Base-by-base conservation (phyloP, 2,888 invertebrate species). In the Trissolcus brochymenae region DNA sequence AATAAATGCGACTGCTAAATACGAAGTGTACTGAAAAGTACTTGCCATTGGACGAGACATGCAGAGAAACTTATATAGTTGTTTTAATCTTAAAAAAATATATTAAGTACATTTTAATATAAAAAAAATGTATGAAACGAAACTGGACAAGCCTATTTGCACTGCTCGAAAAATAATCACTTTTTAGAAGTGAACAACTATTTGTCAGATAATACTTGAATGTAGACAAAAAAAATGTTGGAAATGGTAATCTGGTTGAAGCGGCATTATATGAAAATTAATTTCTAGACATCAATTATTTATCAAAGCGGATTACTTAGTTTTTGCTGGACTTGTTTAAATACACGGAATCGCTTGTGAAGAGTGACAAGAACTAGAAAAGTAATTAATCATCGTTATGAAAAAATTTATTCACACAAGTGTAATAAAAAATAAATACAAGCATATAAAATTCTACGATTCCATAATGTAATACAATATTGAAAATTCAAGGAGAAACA, bases 361-460 rank as follows among this genome's bases (percentile, higher is more conserved):
- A 65, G 41, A 72, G 55, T 60, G 35, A 60, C 21, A 65, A 73
- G 40, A 65, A 66, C 59, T 49, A 66, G 51, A 41, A 49, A 35
- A 70, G 53, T 50, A 46, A 61, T 68, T 43, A 59, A 59, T 66
- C 41, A 57, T 74, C 74, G 67, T 67, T 57, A 64, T 74, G 74
- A 74, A 74, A 74, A 74, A 74, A 74, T 74, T 74, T 74, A 74
- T 74, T 74, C 74, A 74, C 62, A 74, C 74, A 74, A 74, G 50
- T 74, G 74, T 74, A 74, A 74, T 74, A 74, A 74, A 74, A 74
- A 74, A 74, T 74, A 74, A 74, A 74, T 74, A 74, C 74, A 74
- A 74, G 74, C 74, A 74, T 74, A 74, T 74, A 74, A 74, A 74
- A 74, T 74, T 74, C 74, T 74, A 74, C 67, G 62, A 62, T 74